A percentile compares a stretch with the other conserved stretches of the same genome.
phyloP scores from a whole-genome alignment of 2,113 vertebrate genomes.

The Calidris pugnax region DNA sequence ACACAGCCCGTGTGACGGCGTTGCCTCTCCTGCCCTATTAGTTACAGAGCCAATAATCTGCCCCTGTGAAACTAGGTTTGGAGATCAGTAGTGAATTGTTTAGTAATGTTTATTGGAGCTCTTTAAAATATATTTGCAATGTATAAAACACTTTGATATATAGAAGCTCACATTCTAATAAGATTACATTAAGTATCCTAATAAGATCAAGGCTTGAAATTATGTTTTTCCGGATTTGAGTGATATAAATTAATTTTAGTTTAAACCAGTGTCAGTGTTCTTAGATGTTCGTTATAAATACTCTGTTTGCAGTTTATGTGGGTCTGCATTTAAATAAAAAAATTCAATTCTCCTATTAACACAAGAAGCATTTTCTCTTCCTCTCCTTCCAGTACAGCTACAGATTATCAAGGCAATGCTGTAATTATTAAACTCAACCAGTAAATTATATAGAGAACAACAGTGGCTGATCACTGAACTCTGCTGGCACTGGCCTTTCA shows the following conservation, averaged over 20 bases:
- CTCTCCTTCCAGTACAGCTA: neutral
- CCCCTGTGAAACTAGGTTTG: constrained; percentile 35
- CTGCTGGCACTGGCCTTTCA: constrained; percentile 51
- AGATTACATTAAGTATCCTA: constrained; percentile 69
- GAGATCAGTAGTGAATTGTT: constrained; percentile 47
- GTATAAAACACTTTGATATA: constrained; percentile 67
- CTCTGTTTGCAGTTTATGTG: neutral
- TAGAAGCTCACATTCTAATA: constrained; percentile 62
- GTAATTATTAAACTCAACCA: constrained; percentile 49
- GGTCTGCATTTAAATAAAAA: constrained; percentile 16
- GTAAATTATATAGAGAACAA: constrained; percentile 41
- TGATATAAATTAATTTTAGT: constrained; percentile 69
- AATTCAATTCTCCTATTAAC: neutral
- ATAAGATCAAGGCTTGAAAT: constrained; percentile 71
- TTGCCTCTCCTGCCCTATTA: neutral
- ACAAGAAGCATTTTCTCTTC: neutral
- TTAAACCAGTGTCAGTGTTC: constrained; percentile 46
- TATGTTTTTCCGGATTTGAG: constrained; percentile 67
- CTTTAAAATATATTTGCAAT: constrained; percentile 63
- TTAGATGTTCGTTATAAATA: constrained; percentile 27
- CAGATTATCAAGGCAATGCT: constrained; percentile 26
- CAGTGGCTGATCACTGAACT: constrained; percentile 55
- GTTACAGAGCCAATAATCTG: constrained; percentile 14
- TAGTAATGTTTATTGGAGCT: constrained; percentile 40
- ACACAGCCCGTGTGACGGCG: neutral